These are phyloP conservation scores for Notiomystis cincta DNA, from an alignment of 2,113 vertebrate genomes.

Conservation along the genomic window DNA sequence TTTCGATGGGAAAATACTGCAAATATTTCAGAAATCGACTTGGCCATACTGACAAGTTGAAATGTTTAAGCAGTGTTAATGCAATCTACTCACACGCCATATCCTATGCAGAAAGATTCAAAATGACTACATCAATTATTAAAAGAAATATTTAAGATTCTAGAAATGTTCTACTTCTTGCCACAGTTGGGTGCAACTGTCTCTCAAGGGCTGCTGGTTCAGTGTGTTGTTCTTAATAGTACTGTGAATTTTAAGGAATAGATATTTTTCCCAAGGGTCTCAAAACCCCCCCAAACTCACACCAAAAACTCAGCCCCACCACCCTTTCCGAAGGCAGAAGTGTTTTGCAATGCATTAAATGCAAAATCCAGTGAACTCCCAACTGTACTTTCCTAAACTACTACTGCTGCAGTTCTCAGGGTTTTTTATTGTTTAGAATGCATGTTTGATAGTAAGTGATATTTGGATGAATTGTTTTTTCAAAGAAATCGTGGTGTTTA, in stretches of 20 bases:
- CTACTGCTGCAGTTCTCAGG: neutral
- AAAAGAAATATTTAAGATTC: conserved; percentile 82
- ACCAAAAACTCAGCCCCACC: neutral
- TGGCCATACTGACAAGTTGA: conserved; percentile 86
- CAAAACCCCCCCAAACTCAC: neutral
- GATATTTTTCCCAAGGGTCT: neutral
- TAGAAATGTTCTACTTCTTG: conserved; percentile 67
- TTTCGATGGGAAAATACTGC: conserved; percentile 87
- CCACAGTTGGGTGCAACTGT: conserved; percentile 78
- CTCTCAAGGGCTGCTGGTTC: conserved; percentile 63
- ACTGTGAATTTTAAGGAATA: conserved; percentile 54
- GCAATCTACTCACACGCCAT: conserved; percentile 79
- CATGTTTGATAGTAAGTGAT: neutral
- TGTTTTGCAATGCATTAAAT: conserved; percentile 10
- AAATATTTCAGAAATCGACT: conserved; percentile 85
- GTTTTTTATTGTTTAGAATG: neutral
- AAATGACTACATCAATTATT: conserved; percentile 91
- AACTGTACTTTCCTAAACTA: neutral
- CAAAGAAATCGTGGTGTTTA: neutral
- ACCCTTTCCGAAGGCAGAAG: conserved; percentile 18
- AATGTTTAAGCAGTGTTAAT: conserved; percentile 85
- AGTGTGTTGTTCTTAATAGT: conserved; percentile 50
- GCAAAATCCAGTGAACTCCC: neutral
- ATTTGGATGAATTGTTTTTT: neutral
- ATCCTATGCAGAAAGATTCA: conserved; percentile 81